These are phyloP conservation scores for Coracias cyanogaster DNA, from an alignment of 2,797 vertebrate species.

Conservation along the genomic window DNA sequence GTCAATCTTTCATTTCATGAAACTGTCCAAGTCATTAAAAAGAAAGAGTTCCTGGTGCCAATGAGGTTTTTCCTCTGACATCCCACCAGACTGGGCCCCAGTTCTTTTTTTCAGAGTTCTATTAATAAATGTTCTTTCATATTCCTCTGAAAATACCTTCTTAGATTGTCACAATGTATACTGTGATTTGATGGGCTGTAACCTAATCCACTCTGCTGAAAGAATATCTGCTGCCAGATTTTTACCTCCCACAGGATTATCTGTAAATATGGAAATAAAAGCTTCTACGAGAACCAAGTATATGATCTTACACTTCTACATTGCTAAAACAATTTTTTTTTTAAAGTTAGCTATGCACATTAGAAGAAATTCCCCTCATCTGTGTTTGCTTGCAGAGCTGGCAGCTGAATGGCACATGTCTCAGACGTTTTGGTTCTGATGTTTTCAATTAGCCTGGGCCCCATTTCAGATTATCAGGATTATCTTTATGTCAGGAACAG, in stretches of 20 bases:
- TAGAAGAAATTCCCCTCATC: neutral
- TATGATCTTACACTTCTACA: neutral
- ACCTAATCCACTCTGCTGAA: neutral
- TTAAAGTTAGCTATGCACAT: neutral
- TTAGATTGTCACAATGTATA: neutral
- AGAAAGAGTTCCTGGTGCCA: neutral
- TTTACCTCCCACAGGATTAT: neutral
- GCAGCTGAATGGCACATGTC: neutral
- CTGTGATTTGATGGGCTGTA: neutral
- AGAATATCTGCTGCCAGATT: neutral
- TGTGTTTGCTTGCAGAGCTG: neutral
- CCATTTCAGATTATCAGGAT: neutral
- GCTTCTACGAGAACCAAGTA: neutral
- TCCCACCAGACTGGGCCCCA: neutral
- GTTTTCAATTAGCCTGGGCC: neutral
- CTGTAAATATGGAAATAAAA: slow-evolving; percentile 6
- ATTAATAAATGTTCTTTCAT: neutral
- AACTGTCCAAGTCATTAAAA: neutral
- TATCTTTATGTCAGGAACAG: neutral
- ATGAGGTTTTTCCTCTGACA: neutral
- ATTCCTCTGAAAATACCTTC: neutral
- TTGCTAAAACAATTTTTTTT: neutral
- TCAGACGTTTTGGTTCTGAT: neutral
- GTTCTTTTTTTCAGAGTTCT: neutral
- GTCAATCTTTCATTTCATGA: neutral